These are phyloP conservation scores for Dasypogon diadema DNA, from an alignment of 2,888 invertebrate genomes.

Conservation along the genomic window DNA sequence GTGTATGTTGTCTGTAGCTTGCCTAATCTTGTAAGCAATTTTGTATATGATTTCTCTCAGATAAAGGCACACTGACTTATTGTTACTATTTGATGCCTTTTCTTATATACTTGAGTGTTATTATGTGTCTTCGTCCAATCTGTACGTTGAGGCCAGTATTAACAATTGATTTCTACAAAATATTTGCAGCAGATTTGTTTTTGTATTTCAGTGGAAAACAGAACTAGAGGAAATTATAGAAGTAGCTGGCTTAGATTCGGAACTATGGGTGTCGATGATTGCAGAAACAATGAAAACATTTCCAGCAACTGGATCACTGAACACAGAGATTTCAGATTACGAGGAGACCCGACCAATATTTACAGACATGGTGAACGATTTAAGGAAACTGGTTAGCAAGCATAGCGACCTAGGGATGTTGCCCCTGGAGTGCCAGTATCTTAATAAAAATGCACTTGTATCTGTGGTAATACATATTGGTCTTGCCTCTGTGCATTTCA, in stretches of 20 bases:
- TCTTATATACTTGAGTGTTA: no score
- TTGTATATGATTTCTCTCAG: no score
- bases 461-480: conserved; percentile 86
- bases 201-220: conserved; percentile 83
- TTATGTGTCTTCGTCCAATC: no score
- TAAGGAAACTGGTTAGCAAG: conserved; percentile 84
- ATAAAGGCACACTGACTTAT: no score
- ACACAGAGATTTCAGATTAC: conserved; percentile 88
- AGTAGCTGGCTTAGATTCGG: conserved; percentile 91
- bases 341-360: conserved; percentile 92
- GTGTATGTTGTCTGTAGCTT: no score
- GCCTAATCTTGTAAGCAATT: no score
- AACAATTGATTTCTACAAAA: no score
- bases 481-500: no score
- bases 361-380: conserved; percentile 87
- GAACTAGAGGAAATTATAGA: conserved; percentile 96
- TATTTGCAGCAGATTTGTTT: no score
- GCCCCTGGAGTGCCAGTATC: conserved; percentile 95
- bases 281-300: conserved; percentile 95
- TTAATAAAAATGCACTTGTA: conserved; percentile 91
- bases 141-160: no score
- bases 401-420: conserved; percentile 88
- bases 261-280: conserved; percentile 97
- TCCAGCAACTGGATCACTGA: conserved; percentile 89
- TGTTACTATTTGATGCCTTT: no score